Base-by-base conservation (phyloP, 2,113 vertebrate genomes). In the Otis tarda region DNA sequence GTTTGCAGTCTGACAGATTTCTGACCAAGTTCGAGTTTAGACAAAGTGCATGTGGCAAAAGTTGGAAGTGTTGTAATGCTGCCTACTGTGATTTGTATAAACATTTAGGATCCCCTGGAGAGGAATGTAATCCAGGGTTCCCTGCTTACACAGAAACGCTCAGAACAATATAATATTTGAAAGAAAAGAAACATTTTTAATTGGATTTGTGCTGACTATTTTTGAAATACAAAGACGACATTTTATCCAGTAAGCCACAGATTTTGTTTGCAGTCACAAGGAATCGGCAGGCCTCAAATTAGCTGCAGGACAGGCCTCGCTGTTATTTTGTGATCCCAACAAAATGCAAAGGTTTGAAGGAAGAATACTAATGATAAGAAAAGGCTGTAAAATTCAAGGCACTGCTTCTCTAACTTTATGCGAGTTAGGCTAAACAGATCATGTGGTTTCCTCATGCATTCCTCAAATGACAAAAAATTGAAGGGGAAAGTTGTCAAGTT, bases 71-170 rank as follows among this genome's bases (percentile, higher is more conserved):
- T 94, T 96, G 91, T 94, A 96, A 93, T 94, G 89, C 93, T 96
- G 93, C 95, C 94, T 94, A 92, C 93, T 96, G 95, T 93, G 96
- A 95, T 95, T 95, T 97, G 83, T 96, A 77, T 95, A 95, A 97
- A 97, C 89, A 94, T 94, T 96, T 96, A 92, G 89, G 89, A 95
- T 96, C 78, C 96, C 95, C 96, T 87, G 93, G 94, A 91, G 96
- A 94, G 83, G 45, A 85, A 93, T 94, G 89, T 97, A 96, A 97
- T 97, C 91, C 92, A 93, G 92, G 73, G 95, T 94, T 96, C 89
- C 84, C n/a, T 90, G 87, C 92, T 93, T 96, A 85, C 87, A 94
- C 31, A 94, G 81, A 96, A 97, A 91, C 0, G 1, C 87, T 85
- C 61, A 78, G 84, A 97, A 96, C 83, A 96, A 95, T 91, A 47